These are phyloP conservation scores for Pseudorectes ferrugineus DNA, from an alignment of 2,113 vertebrate genomes.

Conservation along the genomic window DNA sequence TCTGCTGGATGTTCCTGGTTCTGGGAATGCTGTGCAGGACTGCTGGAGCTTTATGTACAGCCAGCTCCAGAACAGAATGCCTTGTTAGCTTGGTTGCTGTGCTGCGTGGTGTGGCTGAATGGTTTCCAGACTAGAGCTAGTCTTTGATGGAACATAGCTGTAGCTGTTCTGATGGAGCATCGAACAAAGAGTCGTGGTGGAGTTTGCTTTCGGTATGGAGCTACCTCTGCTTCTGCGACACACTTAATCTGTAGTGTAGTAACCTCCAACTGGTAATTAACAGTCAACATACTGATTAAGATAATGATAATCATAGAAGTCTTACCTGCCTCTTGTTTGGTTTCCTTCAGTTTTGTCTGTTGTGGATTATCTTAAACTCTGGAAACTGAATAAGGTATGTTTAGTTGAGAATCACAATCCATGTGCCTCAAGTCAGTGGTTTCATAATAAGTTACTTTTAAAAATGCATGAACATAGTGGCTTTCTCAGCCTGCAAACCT, in stretches of 20 bases:
- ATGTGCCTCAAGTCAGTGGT: fast-evolving
- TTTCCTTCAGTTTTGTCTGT: neutral
- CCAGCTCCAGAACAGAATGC: neutral
- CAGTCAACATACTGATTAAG: neutral
- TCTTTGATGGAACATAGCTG: fast-evolving
- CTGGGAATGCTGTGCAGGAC: neutral
- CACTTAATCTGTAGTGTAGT: neutral
- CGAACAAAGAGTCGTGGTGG: fast-evolving
- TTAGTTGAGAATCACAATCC: neutral
- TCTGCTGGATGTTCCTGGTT: neutral
- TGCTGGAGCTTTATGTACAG: neutral
- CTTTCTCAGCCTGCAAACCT: neutral
- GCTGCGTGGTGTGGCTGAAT: neutral
- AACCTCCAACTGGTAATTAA: neutral
- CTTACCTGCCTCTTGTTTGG: neutral
- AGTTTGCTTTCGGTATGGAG: neutral
- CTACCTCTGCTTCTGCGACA: neutral
- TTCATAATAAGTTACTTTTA: neutral
- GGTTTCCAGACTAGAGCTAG: neutral
- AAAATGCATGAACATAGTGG: neutral
- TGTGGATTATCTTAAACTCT: neutral
- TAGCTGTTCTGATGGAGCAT: neutral
- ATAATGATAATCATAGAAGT: neutral
- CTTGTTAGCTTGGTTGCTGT: neutral
- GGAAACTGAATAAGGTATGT: neutral